phyloP scores from a whole-genome alignment of 2,113 vertebrate species.

The Brachypodius melanocephalos region DNA sequence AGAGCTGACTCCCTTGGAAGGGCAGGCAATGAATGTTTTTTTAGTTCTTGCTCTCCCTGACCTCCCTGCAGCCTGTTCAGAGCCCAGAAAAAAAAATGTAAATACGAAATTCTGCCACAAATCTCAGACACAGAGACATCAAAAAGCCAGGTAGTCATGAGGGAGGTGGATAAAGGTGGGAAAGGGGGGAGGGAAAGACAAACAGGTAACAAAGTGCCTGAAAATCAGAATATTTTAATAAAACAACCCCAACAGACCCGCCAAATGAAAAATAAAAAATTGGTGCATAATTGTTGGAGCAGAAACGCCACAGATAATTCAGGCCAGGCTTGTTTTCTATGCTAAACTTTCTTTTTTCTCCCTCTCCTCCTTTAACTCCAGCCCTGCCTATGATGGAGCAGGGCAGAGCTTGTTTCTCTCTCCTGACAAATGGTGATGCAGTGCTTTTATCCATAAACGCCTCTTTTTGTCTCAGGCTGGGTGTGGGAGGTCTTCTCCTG shows the following conservation, averaged over 20 bases:
- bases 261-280: too few relatives aligned
- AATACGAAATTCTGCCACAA: neutral
- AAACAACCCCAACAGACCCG: fast-evolving
- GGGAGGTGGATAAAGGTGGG: neutral
- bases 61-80: neutral
- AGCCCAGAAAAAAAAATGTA: too few relatives aligned
- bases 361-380: neutral
- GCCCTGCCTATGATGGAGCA: neutral
- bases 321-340: neutral
- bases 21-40: neutral
- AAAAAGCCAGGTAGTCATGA: fast-evolving
- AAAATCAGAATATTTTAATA: neutral
- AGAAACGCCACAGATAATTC: neutral
- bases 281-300: neutral
- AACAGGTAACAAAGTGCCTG: neutral
- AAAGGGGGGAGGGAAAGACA: neutral
- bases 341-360: neutral
- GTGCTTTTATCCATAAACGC: neutral
- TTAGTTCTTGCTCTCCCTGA: neutral
- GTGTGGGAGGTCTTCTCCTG: neutral
- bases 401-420: neutral
- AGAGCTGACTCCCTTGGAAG: neutral
- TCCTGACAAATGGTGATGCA: neutral
- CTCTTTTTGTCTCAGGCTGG: neutral
- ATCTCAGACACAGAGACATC: fast-evolving